Evolutionary conservation across 1,140 invertebrate genomes (phyloP), one percentile per base, ranked within the genome.

Genomic region (Camponotus pennsylvanicus): DNA sequence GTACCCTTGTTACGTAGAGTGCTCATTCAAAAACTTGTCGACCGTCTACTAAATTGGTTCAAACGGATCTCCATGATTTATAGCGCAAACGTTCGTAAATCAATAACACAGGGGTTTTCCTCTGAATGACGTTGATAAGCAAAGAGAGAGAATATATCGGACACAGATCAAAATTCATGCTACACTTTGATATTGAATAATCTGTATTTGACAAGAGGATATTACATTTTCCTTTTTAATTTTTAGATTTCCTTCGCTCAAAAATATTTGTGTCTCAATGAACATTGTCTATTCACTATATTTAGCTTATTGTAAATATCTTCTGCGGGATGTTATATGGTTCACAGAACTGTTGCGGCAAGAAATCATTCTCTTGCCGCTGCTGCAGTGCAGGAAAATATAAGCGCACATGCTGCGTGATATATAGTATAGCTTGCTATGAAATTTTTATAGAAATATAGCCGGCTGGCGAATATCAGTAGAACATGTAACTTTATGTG

Each of bases 361-460:
- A 77, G 27, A 42, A 57, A 75, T 83, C 40, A 88, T 88, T 69
- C 61, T 40, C 82, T 79, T 71, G 42, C 37, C 52, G 27, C 40
- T 67, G 7, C 45, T 2, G 18, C n/a, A 61, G 37, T 37, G 27
- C 71, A 55, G 32, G 37, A 15, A 89, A 75, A 89, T 76, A 40
- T 67, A 86, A 7, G 40, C 32, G 18, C 63, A 21, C 61, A 32
- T 13, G 34, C 73, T 3, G 27, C 49, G 49, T 88, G 78, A 90
- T 90, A 63, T 79, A 90, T 73, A 34, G 42, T 15, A n/a, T 5
- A 66, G 63, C 27, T 79, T 55, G 11, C 83, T 34, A 86, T 79
- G 71, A 88, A 90, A 80, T 59, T 90, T 86, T 76, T 40, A 71
- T 82, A 66, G 37, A 42, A 61, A 77, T 75, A 89, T 69, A 45